Evolutionary conservation across 37 sponge, comb jelly and placozoan genomes (phyloP), one percentile per base, ranked within the genome.

Genomic region (Dysidea cf. avara): DNA sequence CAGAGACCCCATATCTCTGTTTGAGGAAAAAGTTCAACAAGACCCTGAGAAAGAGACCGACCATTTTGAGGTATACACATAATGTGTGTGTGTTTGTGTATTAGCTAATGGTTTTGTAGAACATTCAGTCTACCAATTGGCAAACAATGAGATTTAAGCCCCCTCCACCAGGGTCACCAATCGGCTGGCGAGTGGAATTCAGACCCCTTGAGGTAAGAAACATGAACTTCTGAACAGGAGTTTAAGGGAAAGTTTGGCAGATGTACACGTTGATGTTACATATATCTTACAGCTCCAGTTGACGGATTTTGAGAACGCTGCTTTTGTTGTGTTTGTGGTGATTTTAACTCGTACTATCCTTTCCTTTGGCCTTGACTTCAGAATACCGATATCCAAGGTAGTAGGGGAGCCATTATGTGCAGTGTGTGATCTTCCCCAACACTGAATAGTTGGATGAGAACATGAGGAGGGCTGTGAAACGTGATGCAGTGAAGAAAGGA

Each of bases 101-200:
- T 11, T 14, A 48, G n/a, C n/a, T n/a, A n/a, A n/a, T n/a, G n/a
- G 30, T 22, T 24, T 28, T 56, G 1, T 66, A 97, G 87, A 97
- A 95, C 68, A 86, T 97, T 7, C 96, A 97, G 74, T 94, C 95
- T 21, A 87, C 99, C 39, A 94, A 97, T 69, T 97, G 99, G 99
- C 92, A 97, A 68, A 91, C 69, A 56, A 94, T 97, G 93, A 80
- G 99, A 24, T 95, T 97, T 84, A 97, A 97, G 83, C 99, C 99
- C 14, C 98, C 97, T 14, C 96, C 99, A 47, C 84, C 87, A 20
- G 77, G 81, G 60, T 91, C 96, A 24, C 61, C 90, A 59, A 97
- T 94, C 43, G 99, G 99, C n/a, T 97, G 99, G 99, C 74, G 99
- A 40, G 95, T 97, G 47, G 99, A 97, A 80, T 97, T 97, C 66